Evolutionary conservation across 2,113 vertebrate species (phyloP).

Genomic region (Dicrurus megarhynchus): DNA sequence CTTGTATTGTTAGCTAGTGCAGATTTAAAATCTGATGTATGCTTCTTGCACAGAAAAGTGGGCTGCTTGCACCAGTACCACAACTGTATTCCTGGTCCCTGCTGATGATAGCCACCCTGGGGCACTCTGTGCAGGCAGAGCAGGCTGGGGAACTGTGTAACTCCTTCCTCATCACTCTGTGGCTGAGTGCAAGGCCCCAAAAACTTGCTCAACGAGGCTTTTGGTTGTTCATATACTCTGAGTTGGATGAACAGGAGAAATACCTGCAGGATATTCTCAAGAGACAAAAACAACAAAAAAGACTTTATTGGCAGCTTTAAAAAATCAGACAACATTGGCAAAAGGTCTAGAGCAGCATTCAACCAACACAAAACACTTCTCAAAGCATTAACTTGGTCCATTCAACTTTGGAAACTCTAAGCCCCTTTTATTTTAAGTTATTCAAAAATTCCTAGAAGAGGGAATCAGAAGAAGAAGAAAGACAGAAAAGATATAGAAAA

Average conservation of each 20-base stretch:
- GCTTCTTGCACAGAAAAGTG: fast-evolving
- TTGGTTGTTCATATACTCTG: neutral
- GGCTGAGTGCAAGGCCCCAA: neutral
- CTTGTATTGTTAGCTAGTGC: neutral
- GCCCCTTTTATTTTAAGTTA: neutral
- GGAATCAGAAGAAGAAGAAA: neutral
- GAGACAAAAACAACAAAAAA: neutral
- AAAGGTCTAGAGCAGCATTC: neutral
- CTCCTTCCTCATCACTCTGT: neutral
- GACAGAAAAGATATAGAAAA: neutral
- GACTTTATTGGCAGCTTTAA: neutral
- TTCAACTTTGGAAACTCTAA: neutral
- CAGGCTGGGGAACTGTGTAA: neutral
- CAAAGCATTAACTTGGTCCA: neutral
- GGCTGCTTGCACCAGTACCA: neutral
- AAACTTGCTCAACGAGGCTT: neutral
- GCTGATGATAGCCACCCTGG: neutral
- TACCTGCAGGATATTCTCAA: neutral
- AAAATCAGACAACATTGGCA: neutral
- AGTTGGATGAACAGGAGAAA: neutral
- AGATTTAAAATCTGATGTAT: neutral
- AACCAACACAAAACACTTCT: neutral
- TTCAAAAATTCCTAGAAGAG: neutral
- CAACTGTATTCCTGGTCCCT: neutral
- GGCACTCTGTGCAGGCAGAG: neutral